A percentile compares a stretch with the other conserved stretches of the same genome.
These are phyloP conservation scores for Bufotes viridis DNA, from an alignment of 2,797 vertebrate species.

Conservation along the genomic window DNA sequence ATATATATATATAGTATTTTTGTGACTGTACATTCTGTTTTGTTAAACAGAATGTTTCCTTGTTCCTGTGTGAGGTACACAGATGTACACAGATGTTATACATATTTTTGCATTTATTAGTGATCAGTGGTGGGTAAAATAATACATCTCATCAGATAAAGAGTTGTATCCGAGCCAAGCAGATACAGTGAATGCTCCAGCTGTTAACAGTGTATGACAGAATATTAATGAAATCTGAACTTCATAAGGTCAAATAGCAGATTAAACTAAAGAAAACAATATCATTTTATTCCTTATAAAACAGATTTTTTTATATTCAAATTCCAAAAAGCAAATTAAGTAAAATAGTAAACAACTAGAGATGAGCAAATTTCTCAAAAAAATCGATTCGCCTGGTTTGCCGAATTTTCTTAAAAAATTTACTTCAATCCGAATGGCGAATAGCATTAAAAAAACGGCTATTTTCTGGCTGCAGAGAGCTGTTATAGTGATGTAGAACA, in stretches of 20 bases:
- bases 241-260: conserved; percentile 6
- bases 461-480: too few species aligned
- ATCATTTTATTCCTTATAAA: neutral
- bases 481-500: too few species aligned
- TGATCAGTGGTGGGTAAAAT: conserved; percentile 38
- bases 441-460: too few species aligned
- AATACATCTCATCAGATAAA: conserved; percentile 42
- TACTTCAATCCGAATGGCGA: too few species aligned
- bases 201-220: conserved; percentile 31
- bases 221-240: conserved; percentile 34
- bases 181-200: conserved; percentile 18
- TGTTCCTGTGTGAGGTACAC: conserved; percentile 19
- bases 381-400: too few species aligned
- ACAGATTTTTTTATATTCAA: neutral
- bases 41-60: conserved; percentile 18
- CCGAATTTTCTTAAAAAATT: too few species aligned
- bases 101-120: conserved; percentile 50
- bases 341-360: neutral
- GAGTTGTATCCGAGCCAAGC: conserved; percentile 28
- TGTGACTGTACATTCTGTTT: neutral
- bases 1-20: neutral
- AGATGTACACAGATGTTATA: conserved; percentile 47
- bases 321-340: neutral
- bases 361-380: too few species aligned
- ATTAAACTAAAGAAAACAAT: conserved; percentile 15